Base-by-base conservation (phyloP, 1,140 invertebrate species). In the Frieseomelitta varia region DNA sequence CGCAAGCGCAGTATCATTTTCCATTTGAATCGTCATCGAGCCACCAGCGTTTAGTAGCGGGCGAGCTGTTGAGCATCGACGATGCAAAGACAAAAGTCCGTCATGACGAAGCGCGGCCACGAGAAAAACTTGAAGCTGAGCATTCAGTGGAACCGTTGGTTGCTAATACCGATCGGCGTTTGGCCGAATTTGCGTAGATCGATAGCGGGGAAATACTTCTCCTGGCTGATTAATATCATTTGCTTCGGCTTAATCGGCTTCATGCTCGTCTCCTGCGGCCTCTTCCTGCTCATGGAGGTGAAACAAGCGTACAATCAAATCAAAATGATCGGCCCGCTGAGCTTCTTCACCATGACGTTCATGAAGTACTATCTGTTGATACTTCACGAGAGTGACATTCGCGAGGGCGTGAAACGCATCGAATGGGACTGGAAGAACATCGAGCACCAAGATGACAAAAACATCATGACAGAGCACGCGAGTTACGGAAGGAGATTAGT, bases 291-390 rank as follows among this genome's bases (percentile, higher is more conserved):
- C 0, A 1, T 91, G 0, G 90, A 91, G 21, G 81, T 90, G 4
- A 73, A 91, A 12, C 80, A 91, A 51, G 58, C 65, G 2, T 79
- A 85, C 61, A 76, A 88, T 2, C 90, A 74, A 63, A 56, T 93
- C 10, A 90, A 90, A 55, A 75, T 93, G 0, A 84, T 87, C 8
- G 92, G 92, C 39, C 89, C 93, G 0, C 55, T 92, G 72, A 91
- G 87, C 27, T 93, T 93, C 63, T 88, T 84, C 68, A 2, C 91
- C 0, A 93, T 92, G 91, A 86, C 89, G 1, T 87, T 92, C 6
- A 24, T 87, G n/a, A 93, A 93, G 63, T 93, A 93, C 55, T 88
- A 56, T 12, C 85, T 78, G 1, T 39, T 93, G 0, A 67, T 92
- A 1, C 24, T 81, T 0, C 84, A 84, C 19, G 84, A 81, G 24